These are phyloP conservation scores for Myanophis thanlyinensis DNA, from an alignment of 2,113 vertebrate species.

Conservation along the genomic window DNA sequence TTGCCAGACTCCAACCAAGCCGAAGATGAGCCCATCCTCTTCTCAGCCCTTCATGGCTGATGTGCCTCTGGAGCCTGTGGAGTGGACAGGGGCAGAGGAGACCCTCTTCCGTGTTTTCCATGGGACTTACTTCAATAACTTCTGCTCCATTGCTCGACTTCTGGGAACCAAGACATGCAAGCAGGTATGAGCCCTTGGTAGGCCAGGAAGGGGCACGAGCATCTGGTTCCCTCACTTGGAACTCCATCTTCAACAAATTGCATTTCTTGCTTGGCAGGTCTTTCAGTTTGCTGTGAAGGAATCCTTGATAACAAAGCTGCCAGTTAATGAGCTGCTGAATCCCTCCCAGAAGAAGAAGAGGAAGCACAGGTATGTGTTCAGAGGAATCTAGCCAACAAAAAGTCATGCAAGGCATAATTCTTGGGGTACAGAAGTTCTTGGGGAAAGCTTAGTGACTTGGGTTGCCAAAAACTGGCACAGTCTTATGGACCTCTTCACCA, in stretches of 20 bases:
- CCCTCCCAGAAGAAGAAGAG: slow-evolving; percentile 97
- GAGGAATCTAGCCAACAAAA: slow-evolving; percentile 35
- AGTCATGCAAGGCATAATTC: neutral
- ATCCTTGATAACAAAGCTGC: slow-evolving; percentile 87
- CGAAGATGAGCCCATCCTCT: slow-evolving; percentile 78
- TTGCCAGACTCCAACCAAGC: slow-evolving; percentile 92
- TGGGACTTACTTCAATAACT: slow-evolving; percentile 99
- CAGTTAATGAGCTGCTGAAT: slow-evolving; percentile 87
- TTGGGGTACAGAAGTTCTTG: neutral
- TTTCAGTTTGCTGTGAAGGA: slow-evolving; percentile 98
- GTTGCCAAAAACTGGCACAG: neutral
- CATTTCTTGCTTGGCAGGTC: slow-evolving; percentile 74
- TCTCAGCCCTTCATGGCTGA: slow-evolving; percentile 74
- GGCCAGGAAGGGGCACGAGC: neutral
- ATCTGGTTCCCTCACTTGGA: neutral
- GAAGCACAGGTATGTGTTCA: slow-evolving; percentile 86
- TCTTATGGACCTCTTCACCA: neutral
- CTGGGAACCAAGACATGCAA: slow-evolving; percentile 96
- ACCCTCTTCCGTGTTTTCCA: slow-evolving; percentile 96
- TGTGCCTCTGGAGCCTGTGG: slow-evolving; percentile 69
- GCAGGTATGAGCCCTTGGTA: slow-evolving; percentile 75
- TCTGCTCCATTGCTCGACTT: slow-evolving; percentile 95
- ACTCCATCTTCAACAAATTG: neutral
- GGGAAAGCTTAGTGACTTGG: neutral
- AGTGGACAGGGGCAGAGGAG: slow-evolving; percentile 94